Evolutionary conservation across 2,113 vertebrate species (phyloP).

Genomic region (Xenopus laevis): DNA sequence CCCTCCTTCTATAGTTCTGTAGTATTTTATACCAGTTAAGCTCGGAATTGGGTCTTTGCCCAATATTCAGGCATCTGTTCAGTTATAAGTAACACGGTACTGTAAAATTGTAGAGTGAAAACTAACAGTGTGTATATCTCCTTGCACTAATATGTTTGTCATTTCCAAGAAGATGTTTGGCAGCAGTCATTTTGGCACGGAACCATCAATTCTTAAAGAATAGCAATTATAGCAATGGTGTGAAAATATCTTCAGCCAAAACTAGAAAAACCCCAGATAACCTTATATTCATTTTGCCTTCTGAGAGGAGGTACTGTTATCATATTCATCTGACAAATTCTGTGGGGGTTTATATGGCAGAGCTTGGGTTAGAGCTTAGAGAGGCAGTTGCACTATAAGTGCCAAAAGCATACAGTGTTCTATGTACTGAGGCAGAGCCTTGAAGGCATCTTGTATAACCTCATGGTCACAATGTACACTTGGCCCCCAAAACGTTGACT

Average conservation of each 20-base stretch:
- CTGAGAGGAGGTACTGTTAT: too few relatives aligned
- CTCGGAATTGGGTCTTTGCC: neutral
- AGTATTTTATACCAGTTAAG: neutral
- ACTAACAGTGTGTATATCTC: slow-evolving; percentile 1
- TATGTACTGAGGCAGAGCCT: too few relatives aligned
- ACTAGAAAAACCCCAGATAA: slow-evolving; percentile 3
- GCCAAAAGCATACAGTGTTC: too few relatives aligned
- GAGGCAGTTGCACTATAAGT: too few relatives aligned
- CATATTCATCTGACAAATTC: too few relatives aligned
- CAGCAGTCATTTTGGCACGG: slow-evolving; percentile 3
- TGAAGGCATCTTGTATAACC: too few relatives aligned
- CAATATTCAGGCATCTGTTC: neutral
- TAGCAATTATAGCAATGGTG: slow-evolving; percentile 2
- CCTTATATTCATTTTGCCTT: neutral
- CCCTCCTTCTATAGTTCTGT: neutral
- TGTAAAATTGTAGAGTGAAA: neutral
- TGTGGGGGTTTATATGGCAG: too few relatives aligned
- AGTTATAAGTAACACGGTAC: neutral
- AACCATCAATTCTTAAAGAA: neutral
- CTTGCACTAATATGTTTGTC: neutral
- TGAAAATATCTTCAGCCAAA: neutral
- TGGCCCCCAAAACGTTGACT: too few relatives aligned
- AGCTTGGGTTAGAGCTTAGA: too few relatives aligned
- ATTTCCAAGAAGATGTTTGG: slow-evolving; percentile 9
- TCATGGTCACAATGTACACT: too few relatives aligned